Conservation (phyloP, 1,140 invertebrate species). For the Saxidomus purpurata region DNA sequence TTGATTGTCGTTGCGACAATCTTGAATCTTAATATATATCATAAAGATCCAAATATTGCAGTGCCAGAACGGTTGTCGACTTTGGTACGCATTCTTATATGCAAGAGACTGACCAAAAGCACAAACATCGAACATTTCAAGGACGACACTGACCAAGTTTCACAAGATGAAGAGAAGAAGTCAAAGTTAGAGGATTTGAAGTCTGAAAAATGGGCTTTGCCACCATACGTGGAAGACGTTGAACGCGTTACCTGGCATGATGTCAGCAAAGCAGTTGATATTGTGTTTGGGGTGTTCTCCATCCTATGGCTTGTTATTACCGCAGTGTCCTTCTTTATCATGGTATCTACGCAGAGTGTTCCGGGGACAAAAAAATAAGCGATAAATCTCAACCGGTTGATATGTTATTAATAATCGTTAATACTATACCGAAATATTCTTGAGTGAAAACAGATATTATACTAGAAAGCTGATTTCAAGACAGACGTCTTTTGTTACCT, state of each 20-base stretch:
- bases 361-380: background rate
- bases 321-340: background rate
- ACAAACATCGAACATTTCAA: no score
- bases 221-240: background rate
- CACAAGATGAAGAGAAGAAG: no score
- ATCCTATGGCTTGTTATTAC: background rate
- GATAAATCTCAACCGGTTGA: no score
- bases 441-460: no score
- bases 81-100: background rate
- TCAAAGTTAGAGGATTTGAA: background rate
- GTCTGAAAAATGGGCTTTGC: background rate
- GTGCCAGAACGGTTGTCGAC: background rate
- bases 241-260: constrained; percentile 41
- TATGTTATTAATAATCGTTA: no score
- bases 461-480: no score
- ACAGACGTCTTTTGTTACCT: no score
- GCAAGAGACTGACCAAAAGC: background rate
- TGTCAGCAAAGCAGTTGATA: constrained; percentile 32
- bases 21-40: constrained; percentile 38
- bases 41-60: background rate
- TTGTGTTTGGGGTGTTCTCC: background rate
- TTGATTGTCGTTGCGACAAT: constrained; percentile 56
- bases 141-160: no score
- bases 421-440: no score
- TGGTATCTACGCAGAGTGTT: background rate